These are phyloP conservation scores for Bombus breviceps DNA, from an alignment of 1,140 invertebrate genomes.

Conservation along the genomic window DNA sequence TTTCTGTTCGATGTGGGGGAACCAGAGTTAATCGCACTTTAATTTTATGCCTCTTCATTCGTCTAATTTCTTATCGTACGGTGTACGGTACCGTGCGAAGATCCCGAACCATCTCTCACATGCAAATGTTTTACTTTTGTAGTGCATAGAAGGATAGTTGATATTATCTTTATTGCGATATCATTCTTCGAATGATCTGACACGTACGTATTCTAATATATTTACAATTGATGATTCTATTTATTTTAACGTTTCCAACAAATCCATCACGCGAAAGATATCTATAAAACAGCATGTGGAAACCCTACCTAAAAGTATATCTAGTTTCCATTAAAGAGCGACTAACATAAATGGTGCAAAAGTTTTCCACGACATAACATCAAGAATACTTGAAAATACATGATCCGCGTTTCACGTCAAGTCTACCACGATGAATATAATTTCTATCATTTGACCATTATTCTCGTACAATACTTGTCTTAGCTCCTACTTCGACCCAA, in stretches of 20 bases:
- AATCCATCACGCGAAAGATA: too few species aligned
- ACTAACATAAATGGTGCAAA: neutral
- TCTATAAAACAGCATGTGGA: too few species aligned
- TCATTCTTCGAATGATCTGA: too few species aligned
- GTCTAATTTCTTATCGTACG: neutral
- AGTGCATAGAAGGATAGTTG: neutral
- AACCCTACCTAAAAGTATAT: too few species aligned
- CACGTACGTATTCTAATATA: neutral
- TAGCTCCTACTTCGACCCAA: neutral
- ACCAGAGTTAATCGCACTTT: neutral
- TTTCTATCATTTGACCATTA: neutral
- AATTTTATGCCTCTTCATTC: neutral
- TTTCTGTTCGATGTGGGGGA: neutral
- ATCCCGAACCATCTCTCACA: too few species aligned
- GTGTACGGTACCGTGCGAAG: neutral
- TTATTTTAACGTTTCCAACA: neutral
- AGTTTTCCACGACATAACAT: neutral
- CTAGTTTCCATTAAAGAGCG: neutral
- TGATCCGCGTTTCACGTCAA: neutral
- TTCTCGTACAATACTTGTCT: neutral
- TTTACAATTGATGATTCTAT: neutral
- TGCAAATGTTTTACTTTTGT: neutral
- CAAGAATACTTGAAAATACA: neutral
- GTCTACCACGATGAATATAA: neutral
- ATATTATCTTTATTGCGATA: neutral